A percentile compares a stretch with the other conserved stretches of the same genome.
Conservation (phyloP, 2,888 invertebrate genomes). For the Ennomos fuscantarius region DNA sequence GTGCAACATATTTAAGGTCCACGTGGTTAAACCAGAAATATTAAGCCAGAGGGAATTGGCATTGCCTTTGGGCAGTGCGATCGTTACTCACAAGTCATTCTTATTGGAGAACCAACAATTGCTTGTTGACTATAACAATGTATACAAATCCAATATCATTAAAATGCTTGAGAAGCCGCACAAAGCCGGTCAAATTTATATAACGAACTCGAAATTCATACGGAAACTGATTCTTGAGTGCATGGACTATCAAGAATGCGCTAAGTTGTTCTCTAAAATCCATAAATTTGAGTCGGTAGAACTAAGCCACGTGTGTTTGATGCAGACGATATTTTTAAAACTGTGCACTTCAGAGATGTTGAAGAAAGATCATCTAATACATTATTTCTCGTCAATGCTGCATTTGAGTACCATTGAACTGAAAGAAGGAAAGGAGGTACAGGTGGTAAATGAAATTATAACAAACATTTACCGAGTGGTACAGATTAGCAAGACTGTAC, state of each 20-base stretch:
- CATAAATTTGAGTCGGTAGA: constrained; percentile 87
- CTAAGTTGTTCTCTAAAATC: constrained; percentile 83
- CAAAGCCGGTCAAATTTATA: constrained; percentile 88
- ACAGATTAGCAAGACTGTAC: constrained; percentile 62
- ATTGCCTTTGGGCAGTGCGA: constrained; percentile 85
- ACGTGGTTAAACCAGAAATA: constrained; percentile 71
- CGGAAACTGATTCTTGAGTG: constrained; percentile 85
- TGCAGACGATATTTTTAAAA: constrained; percentile 84
- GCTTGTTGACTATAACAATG: constrained; percentile 81
- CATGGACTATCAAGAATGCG: constrained; percentile 84
- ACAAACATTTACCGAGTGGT: constrained; percentile 62
- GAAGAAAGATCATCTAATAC: constrained; percentile 73
- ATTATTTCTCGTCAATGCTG: constrained; percentile 83
- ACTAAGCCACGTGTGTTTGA: constrained; percentile 82
- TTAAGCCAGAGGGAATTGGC: constrained; percentile 86
- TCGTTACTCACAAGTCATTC: constrained; percentile 69
- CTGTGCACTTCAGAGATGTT: constrained; percentile 63
- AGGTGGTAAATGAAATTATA: constrained; percentile 54
- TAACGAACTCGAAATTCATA: constrained; percentile 85
- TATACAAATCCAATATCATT: constrained; percentile 86
- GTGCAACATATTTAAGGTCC: constrained; percentile 73
- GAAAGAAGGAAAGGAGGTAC: constrained; percentile 68
- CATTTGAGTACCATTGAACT: constrained; percentile 79
- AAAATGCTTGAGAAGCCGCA: constrained; percentile 89
- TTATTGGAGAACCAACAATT: constrained; percentile 73